phyloP scores from a whole-genome alignment of 2,113 vertebrate genomes.

The Ophthalmolycus amberensis region DNA sequence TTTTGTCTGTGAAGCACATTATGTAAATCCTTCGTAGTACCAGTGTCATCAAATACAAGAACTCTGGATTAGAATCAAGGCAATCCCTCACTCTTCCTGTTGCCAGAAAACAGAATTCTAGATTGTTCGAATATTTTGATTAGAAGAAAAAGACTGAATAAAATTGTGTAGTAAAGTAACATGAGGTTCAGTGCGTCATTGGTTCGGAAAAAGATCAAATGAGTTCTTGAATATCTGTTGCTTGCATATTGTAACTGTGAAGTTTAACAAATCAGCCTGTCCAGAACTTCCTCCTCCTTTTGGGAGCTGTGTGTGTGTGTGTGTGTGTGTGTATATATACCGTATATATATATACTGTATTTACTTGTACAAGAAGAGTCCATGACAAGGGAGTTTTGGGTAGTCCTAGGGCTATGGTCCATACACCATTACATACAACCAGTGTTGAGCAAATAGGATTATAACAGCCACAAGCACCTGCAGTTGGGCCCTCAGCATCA shows the following conservation, averaged over 20 bases:
- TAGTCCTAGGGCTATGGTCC: constrained; percentile 66
- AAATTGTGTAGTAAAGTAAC: constrained; percentile 84
- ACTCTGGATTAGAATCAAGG: constrained; percentile 75
- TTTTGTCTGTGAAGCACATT: constrained; percentile 83
- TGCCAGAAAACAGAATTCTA: constrained; percentile 76
- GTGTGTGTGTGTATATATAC: not conserved
- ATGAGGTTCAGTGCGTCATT: constrained; percentile 84
- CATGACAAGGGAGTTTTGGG: constrained; percentile 62
- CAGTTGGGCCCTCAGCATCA: constrained; percentile 87
- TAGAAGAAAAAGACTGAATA: constrained; percentile 83
- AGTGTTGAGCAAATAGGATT: constrained; percentile 71
- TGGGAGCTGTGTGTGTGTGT: not conserved
- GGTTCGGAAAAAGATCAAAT: constrained; percentile 76
- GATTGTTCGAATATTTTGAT: constrained; percentile 83
- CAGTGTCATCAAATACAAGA: constrained; percentile 75
- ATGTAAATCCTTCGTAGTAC: constrained; percentile 75
- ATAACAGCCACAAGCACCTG: constrained; percentile 81
- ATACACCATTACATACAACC: constrained; percentile 32
- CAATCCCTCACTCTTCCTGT: constrained; percentile 75
- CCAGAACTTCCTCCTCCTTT: constrained; percentile 35
- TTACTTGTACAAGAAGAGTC: constrained; percentile 35
- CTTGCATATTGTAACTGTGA: constrained; percentile 53
- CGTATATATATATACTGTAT: constrained; percentile 22
- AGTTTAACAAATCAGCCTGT: constrained; percentile 64
- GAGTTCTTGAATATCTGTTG: constrained; percentile 66